These are phyloP conservation scores for Arenaria interpres DNA, from an alignment of 2,113 vertebrate species.

Conservation along the genomic window DNA sequence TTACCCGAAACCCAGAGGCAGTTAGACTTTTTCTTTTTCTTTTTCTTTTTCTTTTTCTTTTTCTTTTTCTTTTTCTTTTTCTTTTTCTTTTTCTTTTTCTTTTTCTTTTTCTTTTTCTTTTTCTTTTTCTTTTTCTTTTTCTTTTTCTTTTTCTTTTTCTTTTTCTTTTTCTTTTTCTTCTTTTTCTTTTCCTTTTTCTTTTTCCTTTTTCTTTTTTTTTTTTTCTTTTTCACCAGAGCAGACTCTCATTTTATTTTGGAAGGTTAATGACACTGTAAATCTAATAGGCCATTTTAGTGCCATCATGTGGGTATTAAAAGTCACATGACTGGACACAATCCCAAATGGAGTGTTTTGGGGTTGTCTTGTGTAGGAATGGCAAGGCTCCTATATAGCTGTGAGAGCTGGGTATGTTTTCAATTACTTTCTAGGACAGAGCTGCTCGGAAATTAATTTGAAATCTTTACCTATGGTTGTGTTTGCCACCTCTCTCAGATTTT, in stretches of 20 bases:
- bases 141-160: fast-evolving
- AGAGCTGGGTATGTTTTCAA: slow-evolving; percentile 68
- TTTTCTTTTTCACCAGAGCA: slow-evolving; percentile 18
- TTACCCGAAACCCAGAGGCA: slow-evolving; percentile 84
- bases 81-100: fast-evolving
- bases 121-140: no score
- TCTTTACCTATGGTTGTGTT: slow-evolving; percentile 65
- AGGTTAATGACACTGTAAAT: slow-evolving; percentile 86
- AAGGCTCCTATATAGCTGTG: slow-evolving; percentile 41
- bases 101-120: fast-evolving
- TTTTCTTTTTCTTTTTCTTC: background rate
- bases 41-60: fast-evolving
- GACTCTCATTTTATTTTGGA: slow-evolving; percentile 77
- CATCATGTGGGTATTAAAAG: slow-evolving; percentile 83
- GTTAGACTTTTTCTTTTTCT: slow-evolving; percentile 54
- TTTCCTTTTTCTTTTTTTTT: no score
- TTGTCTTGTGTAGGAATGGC: slow-evolving; percentile 58
- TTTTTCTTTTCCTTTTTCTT: background rate
- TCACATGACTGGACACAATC: slow-evolving; percentile 74
- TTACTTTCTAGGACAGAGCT: slow-evolving; percentile 71
- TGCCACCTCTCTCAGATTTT: slow-evolving; percentile 43
- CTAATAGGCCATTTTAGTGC: slow-evolving; percentile 85
- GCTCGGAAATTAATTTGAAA: slow-evolving; percentile 74
- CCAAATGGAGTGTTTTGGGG: slow-evolving; percentile 67
- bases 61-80: fast-evolving